Evolutionary conservation across 2,888 invertebrate genomes (phyloP).

Genomic region (Amorpha juglandis): DNA sequence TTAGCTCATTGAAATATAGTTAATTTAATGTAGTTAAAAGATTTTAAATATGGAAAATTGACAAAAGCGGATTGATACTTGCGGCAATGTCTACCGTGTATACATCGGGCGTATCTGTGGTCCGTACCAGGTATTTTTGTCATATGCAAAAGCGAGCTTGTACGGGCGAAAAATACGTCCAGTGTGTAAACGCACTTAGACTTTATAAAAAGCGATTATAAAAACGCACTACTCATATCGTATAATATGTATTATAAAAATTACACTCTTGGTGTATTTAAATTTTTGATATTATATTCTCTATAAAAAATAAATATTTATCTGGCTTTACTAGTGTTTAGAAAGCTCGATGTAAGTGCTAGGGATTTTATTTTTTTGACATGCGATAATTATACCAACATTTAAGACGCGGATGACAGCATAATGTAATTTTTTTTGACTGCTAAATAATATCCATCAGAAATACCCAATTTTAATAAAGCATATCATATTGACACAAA

Average conservation of each 20-base stretch:
- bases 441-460: neutral
- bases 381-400: neutral
- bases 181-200: neutral
- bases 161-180: neutral
- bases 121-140: too few species aligned
- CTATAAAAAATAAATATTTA: neutral
- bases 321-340: neutral
- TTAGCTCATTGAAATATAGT: too few species aligned
- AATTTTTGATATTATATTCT: neutral
- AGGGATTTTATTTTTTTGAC: neutral
- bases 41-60: too few species aligned
- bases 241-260: conserved; percentile 6
- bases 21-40: too few species aligned
- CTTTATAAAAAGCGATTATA: conserved; percentile 3
- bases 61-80: too few species aligned
- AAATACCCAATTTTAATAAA: neutral
- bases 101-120: too few species aligned
- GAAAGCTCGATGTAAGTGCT: neutral
- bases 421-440: neutral
- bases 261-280: neutral
- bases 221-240: conserved; percentile 9
- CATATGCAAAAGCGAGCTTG: neutral
- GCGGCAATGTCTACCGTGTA: too few species aligned
- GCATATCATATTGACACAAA: conserved; percentile 2
- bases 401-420: neutral